phyloP scores from a whole-genome alignment of 2,797 vertebrate species.

The Sarcoramphus papa region DNA sequence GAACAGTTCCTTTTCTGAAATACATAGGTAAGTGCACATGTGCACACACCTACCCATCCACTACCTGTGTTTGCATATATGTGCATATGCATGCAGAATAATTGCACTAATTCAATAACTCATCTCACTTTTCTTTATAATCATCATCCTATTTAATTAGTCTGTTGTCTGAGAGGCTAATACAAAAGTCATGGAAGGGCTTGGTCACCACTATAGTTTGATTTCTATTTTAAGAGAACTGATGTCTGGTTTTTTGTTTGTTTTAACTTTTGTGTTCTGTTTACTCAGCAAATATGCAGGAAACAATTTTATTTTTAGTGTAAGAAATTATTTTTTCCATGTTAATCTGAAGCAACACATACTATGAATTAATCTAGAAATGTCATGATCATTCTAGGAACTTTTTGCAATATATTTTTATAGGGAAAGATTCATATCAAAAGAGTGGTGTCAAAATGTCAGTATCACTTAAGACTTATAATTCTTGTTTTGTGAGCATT shows the following conservation, averaged over 20 bases:
- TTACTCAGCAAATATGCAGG: neutral
- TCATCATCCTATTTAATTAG: neutral
- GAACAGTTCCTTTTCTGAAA: constrained; percentile 54
- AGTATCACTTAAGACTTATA: neutral
- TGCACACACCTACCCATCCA: constrained; percentile 29
- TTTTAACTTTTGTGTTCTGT: neutral
- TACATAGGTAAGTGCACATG: constrained; percentile 46
- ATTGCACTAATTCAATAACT: constrained; percentile 25
- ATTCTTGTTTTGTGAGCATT: neutral
- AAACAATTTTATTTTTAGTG: neutral
- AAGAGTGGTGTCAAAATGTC: neutral
- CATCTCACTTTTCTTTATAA: constrained; percentile 9
- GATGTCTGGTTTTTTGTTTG: neutral
- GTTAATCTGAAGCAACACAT: neutral
- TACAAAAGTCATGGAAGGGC: neutral
- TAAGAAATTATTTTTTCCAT: neutral
- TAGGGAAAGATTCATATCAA: neutral
- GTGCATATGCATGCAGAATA: constrained; percentile 43
- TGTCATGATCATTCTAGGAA: neutral
- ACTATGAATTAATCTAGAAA: neutral
- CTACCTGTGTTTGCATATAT: constrained; percentile 25
- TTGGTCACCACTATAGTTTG: neutral
- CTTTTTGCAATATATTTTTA: neutral
- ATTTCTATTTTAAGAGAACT: neutral
- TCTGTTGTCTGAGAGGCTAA: neutral